Evolutionary conservation across 1,140 invertebrate genomes (phyloP).

Genomic region (Thrips palmi): DNA sequence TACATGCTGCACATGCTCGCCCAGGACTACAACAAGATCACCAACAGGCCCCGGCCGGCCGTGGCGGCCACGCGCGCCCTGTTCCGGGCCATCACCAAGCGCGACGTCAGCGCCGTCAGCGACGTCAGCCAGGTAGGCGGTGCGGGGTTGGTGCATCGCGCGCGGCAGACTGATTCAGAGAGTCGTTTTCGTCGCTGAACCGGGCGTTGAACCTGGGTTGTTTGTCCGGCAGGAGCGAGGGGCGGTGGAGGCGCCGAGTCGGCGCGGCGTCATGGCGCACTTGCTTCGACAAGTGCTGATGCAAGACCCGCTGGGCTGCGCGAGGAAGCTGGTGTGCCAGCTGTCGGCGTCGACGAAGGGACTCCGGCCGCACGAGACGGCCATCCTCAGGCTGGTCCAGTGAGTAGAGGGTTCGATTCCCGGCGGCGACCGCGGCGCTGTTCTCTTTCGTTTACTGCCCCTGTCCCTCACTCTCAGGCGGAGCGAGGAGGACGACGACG

Average conservation of each 20-base stretch:
- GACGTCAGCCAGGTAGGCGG: too few relatives aligned
- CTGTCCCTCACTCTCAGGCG: too few relatives aligned
- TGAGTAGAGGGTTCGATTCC: too few relatives aligned
- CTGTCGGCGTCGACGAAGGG: slow-evolving; percentile 13
- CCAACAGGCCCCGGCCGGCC: slow-evolving; percentile 17
- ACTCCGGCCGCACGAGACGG: slow-evolving; percentile 12
- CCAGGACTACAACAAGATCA: slow-evolving; percentile 26
- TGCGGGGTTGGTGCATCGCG: slow-evolving; percentile 8
- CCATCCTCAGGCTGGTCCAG: slow-evolving; percentile 15
- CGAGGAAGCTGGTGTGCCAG: slow-evolving; percentile 17
- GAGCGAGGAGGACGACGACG: slow-evolving; percentile 7
- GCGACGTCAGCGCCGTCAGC: too few relatives aligned
- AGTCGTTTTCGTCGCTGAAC: too few relatives aligned
- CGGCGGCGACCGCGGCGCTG: too few relatives aligned
- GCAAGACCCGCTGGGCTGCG: slow-evolving; percentile 16
- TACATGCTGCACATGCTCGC: slow-evolving; percentile 28
- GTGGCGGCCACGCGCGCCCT: not conserved
- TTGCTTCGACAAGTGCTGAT: slow-evolving; percentile 3
- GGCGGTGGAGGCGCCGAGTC: slow-evolving; percentile 13
- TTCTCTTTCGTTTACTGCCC: too few relatives aligned
- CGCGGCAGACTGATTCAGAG: too few relatives aligned
- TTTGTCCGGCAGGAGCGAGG: slow-evolving; percentile 11
- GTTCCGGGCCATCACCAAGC: too few relatives aligned
- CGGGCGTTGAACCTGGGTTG: too few relatives aligned
- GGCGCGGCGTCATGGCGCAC: not conserved